Conservation (phyloP, 2,888 invertebrate genomes). For the Melanostoma mellinum region DNA sequence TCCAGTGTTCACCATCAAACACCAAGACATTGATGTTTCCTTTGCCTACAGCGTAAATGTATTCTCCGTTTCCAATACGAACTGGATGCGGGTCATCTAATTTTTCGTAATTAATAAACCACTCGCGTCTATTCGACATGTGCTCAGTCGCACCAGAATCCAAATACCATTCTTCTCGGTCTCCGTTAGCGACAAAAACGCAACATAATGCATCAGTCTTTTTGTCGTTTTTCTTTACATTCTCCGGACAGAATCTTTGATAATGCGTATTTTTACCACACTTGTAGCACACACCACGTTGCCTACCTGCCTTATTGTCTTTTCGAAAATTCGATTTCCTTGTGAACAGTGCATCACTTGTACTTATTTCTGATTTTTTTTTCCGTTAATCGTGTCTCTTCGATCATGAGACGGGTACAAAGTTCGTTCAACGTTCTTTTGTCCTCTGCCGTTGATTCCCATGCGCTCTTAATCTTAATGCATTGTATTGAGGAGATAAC, state of each 20-base stretch:
- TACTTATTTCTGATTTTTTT: background rate
- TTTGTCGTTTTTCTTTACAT: background rate
- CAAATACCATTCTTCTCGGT: background rate
- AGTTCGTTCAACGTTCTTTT: background rate
- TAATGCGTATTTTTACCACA: no score
- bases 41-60: background rate
- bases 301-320: no score
- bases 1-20: constrained; percentile 3
- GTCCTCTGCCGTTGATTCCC: background rate
- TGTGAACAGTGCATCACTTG: background rate
- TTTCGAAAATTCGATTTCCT: background rate
- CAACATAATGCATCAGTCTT: background rate
- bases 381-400: constrained; percentile 1
- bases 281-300: no score
- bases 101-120: background rate
- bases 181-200: background rate
- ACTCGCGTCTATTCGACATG: background rate
- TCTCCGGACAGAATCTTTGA: background rate
- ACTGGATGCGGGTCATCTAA: background rate
- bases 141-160: background rate
- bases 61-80: background rate
- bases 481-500: background rate
- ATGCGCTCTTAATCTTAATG: constrained; percentile 1
- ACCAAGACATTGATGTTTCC: background rate
- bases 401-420: background rate